Percentiles rank a stretch among this genome's conserved stretches.
Conservation (phyloP, 2,888 invertebrate genomes). For the Tuta absoluta region DNA sequence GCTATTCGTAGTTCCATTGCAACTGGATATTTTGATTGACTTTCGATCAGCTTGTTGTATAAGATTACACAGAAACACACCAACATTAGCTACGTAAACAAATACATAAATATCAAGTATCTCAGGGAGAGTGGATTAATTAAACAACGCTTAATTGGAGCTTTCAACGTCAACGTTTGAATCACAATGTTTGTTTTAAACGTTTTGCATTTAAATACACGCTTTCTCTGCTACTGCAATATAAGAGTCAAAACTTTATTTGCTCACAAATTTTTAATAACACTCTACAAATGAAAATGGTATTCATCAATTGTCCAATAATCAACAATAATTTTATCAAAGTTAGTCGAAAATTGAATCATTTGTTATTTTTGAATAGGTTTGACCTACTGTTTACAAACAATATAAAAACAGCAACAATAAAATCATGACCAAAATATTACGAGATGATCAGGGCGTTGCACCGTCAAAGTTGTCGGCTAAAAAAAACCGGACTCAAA, state of each 20-base stretch:
- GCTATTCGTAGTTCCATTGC: background rate
- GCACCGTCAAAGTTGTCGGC: background rate
- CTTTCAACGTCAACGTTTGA: slow-evolving; percentile 12
- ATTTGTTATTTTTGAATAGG: too few species aligned
- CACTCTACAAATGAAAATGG: too few species aligned
- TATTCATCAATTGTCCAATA: too few species aligned
- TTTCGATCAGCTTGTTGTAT: background rate
- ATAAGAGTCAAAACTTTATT: background rate
- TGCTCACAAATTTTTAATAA: background rate
- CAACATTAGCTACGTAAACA: background rate
- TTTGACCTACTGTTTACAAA: background rate
- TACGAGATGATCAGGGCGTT: background rate
- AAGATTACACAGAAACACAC: background rate
- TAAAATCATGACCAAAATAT: background rate
- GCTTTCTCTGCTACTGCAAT: slow-evolving; percentile 14
- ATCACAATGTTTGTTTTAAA: slow-evolving; percentile 8
- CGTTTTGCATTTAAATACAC: background rate
- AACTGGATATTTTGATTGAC: background rate
- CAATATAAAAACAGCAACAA: background rate
- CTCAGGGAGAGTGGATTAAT: slow-evolving; percentile 18
- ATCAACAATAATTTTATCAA: too few species aligned
- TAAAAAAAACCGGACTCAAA: background rate
- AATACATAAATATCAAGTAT: slow-evolving; percentile 15
- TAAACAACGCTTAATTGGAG: slow-evolving; percentile 11
- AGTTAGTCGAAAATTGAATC: too few species aligned